These are phyloP conservation scores for Oceanodroma leucorhoa DNA, from an alignment of 2,797 vertebrate genomes.

Conservation along the genomic window DNA sequence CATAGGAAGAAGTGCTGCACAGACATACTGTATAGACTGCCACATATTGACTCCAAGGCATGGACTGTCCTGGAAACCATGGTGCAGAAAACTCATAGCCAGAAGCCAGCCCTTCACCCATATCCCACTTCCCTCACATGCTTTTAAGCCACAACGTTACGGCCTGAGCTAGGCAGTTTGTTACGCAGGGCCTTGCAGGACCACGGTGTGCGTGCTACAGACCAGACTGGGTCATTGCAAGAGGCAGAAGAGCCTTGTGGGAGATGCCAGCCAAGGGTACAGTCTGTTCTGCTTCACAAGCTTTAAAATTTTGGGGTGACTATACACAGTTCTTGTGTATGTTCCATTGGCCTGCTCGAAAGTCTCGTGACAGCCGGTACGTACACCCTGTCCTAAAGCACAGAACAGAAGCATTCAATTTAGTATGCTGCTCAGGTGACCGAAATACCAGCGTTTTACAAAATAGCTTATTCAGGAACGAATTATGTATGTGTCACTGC, in stretches of 20 bases:
- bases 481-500: not conserved
- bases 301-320: not conserved
- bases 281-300: not conserved
- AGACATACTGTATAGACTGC: not conserved
- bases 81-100: not conserved
- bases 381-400: not conserved
- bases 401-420: not conserved
- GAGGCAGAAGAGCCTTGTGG: not conserved
- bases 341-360: accelerated
- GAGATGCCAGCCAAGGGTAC: not conserved
- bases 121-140: not conserved
- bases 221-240: not conserved
- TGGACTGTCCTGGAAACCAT: not conserved
- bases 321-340: not conserved
- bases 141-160: not conserved
- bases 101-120: not conserved
- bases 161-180: not conserved
- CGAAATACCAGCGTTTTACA: not conserved
- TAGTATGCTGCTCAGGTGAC: not conserved
- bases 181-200: not conserved
- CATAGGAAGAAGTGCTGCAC: not conserved
- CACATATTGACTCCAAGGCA: not conserved
- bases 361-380: not conserved
- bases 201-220: accelerated
- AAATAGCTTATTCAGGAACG: slow-evolving; percentile 17